A percentile compares a stretch with the other conserved stretches of the same genome.
These are phyloP conservation scores for Eupithecia tripunctaria DNA, from an alignment of 2,888 invertebrate genomes.

Conservation along the genomic window DNA sequence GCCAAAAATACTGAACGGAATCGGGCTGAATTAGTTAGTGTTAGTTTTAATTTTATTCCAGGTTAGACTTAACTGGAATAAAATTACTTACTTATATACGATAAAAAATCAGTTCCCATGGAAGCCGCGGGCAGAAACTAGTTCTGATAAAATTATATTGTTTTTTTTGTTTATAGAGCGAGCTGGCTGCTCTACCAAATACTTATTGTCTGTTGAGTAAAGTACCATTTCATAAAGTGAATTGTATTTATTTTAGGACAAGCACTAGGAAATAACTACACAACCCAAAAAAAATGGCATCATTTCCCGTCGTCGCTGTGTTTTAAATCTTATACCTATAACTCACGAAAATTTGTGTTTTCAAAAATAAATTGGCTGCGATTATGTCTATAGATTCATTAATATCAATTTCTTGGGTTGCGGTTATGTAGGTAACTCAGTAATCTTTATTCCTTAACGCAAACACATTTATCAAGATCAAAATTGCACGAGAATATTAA, in stretches of 20 bases:
- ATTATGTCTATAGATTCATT: background rate
- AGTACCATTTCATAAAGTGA: background rate
- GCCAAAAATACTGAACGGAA: no score
- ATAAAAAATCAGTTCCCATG: no score
- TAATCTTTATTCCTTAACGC: background rate
- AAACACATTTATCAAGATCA: conserved; percentile 29
- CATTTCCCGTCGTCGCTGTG: background rate
- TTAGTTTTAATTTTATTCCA: no score
- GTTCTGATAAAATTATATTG: no score
- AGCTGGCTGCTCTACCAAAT: background rate
- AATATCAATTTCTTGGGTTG: background rate
- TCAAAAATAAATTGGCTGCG: background rate
- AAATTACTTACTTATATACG: no score
- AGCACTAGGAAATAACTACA: no score
- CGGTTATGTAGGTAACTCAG: background rate
- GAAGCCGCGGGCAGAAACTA: no score
- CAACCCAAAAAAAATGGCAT: background rate
- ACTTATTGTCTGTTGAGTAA: background rate
- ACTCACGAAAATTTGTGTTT: background rate
- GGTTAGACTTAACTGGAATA: no score
- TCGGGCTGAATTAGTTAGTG: no score
- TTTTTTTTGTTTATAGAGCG: no score
- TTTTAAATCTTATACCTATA: background rate
- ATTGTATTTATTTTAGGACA: background rate
- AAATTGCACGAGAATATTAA: conserved; percentile 10